Evolutionary conservation across 1,140 invertebrate genomes (phyloP), one percentile per base, ranked within the genome.

Genomic region (Tetramorium parvispinum): DNA sequence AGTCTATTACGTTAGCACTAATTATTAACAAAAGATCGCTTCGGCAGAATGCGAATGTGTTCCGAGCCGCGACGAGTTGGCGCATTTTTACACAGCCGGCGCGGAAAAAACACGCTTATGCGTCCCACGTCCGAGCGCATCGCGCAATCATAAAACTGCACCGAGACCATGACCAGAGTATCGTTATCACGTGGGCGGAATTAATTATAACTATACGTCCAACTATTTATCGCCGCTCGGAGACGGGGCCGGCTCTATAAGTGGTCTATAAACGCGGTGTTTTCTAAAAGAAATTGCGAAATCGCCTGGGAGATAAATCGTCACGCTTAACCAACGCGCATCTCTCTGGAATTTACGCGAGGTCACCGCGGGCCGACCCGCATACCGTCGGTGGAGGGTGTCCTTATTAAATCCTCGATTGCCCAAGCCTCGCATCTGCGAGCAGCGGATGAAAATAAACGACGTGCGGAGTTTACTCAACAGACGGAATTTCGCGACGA

Each of bases 241-340:
- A 59, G 24, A 59, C 21, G 21, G 11, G 24, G 68, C 32, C 37
- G 49, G 13, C 21, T 27, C 51, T 13, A 13, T 18, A 46, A 82
- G 24, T 16, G 37, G 37, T 0, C n/a, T 37, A 8, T 57, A 71
- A 82, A 21, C 53, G 21, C 13, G 13, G 16, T 18, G 24, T 43
- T 7, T 55, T 46, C 24, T 46, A 11, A 75, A 59, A 83, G 61
- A 46, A 73, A 73, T 73, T 73, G 68, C 79, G 40, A 83, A 73
- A 75, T 7, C 63, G 49, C 32, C 11, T 6, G 43, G 11, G 11
- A 82, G 51, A 83, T 83, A 83, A 83, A 83, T 83, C 79, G 53
- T 21, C 43, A 7, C n/a, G 40, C 53, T 59, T 57, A 73, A 83
- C 32, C 21, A 11, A 70, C 63, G 46, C 66, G 68, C 40, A 43